A percentile compares a stretch with the other conserved stretches of the same genome.
phyloP scores from a whole-genome alignment of 2,888 invertebrate species.

The Drosophila birchii region DNA sequence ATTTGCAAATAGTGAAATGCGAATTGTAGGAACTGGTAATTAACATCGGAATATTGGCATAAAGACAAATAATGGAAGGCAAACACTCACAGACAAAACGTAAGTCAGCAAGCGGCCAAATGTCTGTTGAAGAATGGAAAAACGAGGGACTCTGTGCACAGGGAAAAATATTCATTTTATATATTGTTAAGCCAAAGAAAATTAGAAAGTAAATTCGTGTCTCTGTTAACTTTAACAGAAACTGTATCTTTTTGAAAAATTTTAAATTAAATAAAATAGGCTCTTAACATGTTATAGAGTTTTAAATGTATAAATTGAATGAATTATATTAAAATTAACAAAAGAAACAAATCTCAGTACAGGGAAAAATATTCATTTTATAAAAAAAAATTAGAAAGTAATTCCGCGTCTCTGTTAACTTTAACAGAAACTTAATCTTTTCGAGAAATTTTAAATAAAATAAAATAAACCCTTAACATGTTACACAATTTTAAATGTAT shows the following conservation, averaged over 20 bases:
- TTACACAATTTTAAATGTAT: no score
- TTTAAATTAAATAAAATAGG: no score
- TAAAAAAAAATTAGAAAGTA: no score
- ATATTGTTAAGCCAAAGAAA: background rate
- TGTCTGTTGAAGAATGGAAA: slow-evolving; percentile 26
- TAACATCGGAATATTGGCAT: slow-evolving; percentile 40
- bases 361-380: no score
- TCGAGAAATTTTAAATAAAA: no score
- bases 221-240: background rate
- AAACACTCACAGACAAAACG: slow-evolving; percentile 29
- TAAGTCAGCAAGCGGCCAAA: slow-evolving; percentile 35
- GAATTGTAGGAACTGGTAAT: slow-evolving; percentile 40
- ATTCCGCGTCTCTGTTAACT: no score
- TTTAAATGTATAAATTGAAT: no score
- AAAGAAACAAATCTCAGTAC: no score
- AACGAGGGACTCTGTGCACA: slow-evolving; percentile 8
- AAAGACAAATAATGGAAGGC: slow-evolving; percentile 45
- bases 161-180: slow-evolving; percentile 6
- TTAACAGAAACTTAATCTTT: no score
- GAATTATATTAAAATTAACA: no score
- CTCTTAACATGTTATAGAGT: no score
- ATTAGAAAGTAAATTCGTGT: background rate
- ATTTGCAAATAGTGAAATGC: slow-evolving; percentile 38
- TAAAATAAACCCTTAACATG: no score
- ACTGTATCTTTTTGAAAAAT: background rate